Percentiles rank a stretch among this genome's conserved stretches.
Evolutionary conservation across 2,888 invertebrate genomes (phyloP).

Genomic region (Toxonevra muliebris): DNA sequence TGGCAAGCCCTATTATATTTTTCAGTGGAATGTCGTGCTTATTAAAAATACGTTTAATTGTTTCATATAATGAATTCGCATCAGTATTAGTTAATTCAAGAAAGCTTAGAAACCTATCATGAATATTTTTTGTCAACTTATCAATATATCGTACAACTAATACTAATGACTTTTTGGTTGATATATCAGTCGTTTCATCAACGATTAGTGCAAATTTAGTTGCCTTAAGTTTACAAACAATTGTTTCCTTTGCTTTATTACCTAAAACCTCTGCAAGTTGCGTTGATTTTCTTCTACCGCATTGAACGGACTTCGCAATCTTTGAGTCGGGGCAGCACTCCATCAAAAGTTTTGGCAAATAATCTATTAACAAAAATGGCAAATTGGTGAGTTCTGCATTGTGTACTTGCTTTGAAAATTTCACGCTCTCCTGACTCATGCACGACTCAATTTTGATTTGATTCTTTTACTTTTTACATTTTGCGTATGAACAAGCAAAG

Average conservation of each 20-base stretch:
- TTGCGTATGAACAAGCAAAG: too few species aligned
- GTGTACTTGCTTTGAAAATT: slow-evolving; percentile 8
- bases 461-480: too few species aligned
- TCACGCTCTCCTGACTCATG: slow-evolving; percentile 14
- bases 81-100: slow-evolving; percentile 21
- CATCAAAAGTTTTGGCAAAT: neutral
- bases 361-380: neutral
- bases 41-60: neutral
- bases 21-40: neutral
- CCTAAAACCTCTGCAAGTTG: neutral
- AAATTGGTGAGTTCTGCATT: neutral
- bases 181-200: slow-evolving; percentile 22
- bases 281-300: slow-evolving; percentile 17
- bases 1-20: neutral
- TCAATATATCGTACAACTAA: slow-evolving; percentile 25
- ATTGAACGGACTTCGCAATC: slow-evolving; percentile 21
- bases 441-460: slow-evolving; percentile 20
- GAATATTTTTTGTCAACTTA: neutral
- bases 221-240: neutral
- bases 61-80: slow-evolving; percentile 5
- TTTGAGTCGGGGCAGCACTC: slow-evolving; percentile 12
- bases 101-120: slow-evolving; percentile 18
- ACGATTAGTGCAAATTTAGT: slow-evolving; percentile 19
- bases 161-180: slow-evolving; percentile 24
- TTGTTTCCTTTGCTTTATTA: slow-evolving; percentile 3